Conservation (phyloP, 2,113 vertebrate species). For the Antechinus stuartii region DNA sequence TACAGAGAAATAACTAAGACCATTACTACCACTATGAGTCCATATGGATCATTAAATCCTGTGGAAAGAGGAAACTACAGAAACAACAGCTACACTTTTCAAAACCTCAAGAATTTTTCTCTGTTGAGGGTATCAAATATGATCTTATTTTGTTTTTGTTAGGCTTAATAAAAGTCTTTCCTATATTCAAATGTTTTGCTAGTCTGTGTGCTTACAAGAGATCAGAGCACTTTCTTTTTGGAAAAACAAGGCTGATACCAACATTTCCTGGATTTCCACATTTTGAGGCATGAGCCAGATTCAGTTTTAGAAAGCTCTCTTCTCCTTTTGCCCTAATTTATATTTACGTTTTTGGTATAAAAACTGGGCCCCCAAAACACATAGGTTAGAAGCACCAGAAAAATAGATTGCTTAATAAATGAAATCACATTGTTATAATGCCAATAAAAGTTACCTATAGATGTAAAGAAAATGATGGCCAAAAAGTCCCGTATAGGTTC, state of each 20-base stretch:
- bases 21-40: not conserved
- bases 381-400: not conserved
- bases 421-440: not conserved
- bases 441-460: slow-evolving; percentile 90
- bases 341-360: not conserved
- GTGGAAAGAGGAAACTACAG: not conserved
- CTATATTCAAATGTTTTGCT: not conserved
- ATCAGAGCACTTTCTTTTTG: not conserved
- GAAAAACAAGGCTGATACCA: not conserved
- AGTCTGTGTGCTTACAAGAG: not conserved
- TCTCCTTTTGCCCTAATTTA: not conserved
- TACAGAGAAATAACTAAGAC: not conserved
- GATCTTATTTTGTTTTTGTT: not conserved
- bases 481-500: slow-evolving; percentile 98
- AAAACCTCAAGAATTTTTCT: not conserved
- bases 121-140: not conserved
- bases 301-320: not conserved
- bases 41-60: not conserved
- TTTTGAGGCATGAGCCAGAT: not conserved
- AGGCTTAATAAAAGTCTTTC: not conserved
- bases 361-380: not conserved
- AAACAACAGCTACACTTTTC: not conserved
- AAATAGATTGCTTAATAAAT: too few species aligned
- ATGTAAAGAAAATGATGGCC: slow-evolving; percentile 97
- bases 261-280: not conserved